Conservation (phyloP, 2,113 vertebrate species). For the Prochilodus magdalenae region DNA sequence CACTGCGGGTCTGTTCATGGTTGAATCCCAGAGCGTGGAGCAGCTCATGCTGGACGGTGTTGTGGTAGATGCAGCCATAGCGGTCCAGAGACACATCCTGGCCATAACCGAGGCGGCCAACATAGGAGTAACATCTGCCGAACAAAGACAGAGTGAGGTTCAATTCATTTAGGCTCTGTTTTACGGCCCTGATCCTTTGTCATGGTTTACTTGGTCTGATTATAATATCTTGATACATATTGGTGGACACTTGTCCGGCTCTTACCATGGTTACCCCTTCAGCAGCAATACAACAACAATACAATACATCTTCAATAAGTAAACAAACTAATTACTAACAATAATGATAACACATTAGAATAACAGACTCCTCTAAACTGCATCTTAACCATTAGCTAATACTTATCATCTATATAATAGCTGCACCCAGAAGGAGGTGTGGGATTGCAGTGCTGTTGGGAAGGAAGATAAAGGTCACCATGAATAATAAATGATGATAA, state of each 20-base stretch:
- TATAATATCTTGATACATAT: neutral
- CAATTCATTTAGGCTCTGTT: neutral
- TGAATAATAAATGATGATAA: too few relatives aligned
- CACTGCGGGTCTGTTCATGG: conserved; percentile 66
- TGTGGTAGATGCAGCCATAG: conserved; percentile 55
- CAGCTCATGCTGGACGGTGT: conserved; percentile 63
- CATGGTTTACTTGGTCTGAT: neutral
- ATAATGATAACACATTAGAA: too few relatives aligned
- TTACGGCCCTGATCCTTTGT: neutral
- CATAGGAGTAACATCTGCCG: conserved; percentile 62
- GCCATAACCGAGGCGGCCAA: conserved; percentile 52
- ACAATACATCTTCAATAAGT: too few relatives aligned
- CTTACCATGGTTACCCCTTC: neutral
- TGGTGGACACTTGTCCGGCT: neutral
- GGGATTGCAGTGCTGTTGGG: too few relatives aligned
- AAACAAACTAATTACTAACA: too few relatives aligned
- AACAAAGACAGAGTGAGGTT: neutral
- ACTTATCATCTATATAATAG: too few relatives aligned
- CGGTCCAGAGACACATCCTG: conserved; percentile 61
- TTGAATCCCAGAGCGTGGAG: conserved; percentile 67
- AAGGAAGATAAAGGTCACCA: too few relatives aligned
- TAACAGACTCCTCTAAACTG: too few relatives aligned
- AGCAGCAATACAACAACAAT: neutral
- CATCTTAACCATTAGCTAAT: too few relatives aligned
- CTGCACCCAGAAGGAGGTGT: too few relatives aligned